Conservation (phyloP, 1,140 invertebrate species). For the Ceratina australensis region DNA sequence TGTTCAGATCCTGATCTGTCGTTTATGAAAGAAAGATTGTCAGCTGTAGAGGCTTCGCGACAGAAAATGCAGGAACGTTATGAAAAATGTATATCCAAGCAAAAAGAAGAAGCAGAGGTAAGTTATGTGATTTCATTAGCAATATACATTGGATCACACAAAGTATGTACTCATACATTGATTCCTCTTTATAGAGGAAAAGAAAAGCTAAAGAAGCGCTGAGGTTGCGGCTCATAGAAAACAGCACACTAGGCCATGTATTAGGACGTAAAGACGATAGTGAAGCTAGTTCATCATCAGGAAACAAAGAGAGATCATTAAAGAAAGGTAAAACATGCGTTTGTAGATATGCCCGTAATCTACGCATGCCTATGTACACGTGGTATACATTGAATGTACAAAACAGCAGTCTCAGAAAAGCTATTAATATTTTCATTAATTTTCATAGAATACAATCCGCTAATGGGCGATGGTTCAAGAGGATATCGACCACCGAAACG, state of each 20-base stretch:
- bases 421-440: neutral
- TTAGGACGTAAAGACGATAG: constrained; percentile 40
- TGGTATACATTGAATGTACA: neutral
- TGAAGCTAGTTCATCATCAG: neutral
- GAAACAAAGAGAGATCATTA: constrained; percentile 57
- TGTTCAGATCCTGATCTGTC: constrained; percentile 75
- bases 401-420: neutral
- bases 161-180: neutral
- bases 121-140: neutral
- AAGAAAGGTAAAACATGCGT: constrained; percentile 57
- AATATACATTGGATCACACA: neutral
- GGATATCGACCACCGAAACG: constrained; percentile 77
- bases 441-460: constrained; percentile 77
- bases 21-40: constrained; percentile 56
- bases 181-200: neutral
- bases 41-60: constrained; percentile 69
- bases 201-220: constrained; percentile 64
- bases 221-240: constrained; percentile 39
- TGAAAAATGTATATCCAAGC: constrained; percentile 59
- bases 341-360: no score
- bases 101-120: constrained; percentile 72
- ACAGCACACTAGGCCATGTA: constrained; percentile 43
- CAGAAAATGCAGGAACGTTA: constrained; percentile 77
- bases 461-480: constrained; percentile 75
- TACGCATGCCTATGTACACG: no score